phyloP scores from a whole-genome alignment of 2,113 vertebrate genomes.

The Neodontobutis hainanensis region DNA sequence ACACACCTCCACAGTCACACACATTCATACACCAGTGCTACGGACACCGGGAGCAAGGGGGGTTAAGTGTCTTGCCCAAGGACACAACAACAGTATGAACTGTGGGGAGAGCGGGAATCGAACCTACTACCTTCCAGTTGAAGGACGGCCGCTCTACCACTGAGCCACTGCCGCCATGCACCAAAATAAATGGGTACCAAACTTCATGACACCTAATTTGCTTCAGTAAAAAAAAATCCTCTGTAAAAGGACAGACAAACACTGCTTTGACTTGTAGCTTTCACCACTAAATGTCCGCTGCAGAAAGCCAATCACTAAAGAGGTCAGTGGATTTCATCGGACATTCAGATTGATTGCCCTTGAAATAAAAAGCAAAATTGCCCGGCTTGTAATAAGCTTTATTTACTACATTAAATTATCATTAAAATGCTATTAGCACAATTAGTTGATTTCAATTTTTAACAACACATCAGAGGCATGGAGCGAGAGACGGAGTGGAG shows the following conservation, averaged over 20 bases:
- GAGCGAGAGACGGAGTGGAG: neutral
- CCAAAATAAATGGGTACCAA: neutral
- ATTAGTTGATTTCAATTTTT: conserved; percentile 80
- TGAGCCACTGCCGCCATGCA: no score
- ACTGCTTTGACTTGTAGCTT: neutral
- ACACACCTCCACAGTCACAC: no score
- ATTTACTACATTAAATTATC: conserved; percentile 71
- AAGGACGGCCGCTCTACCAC: no score
- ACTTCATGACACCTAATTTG: no score
- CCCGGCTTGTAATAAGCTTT: conserved; percentile 65
- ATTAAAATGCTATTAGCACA: conserved; percentile 89
- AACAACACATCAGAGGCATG: conserved; percentile 42
- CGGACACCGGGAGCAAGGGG: no score
- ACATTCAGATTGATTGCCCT: conserved; percentile 64
- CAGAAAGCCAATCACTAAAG: conserved; percentile 70
- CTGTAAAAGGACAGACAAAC: neutral
- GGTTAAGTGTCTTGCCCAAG: no score
- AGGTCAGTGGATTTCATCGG: conserved; percentile 46
- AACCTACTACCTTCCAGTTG: no score
- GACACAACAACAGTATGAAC: no score
- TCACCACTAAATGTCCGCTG: conserved; percentile 9
- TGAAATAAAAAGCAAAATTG: conserved; percentile 64
- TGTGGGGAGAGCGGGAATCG: no score
- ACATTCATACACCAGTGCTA: no score
- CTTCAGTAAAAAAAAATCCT: neutral